Percentiles rank a stretch among this genome's conserved stretches.
Evolutionary conservation across 2,888 invertebrate species (phyloP).

Genomic region (Cosmorhoe ocellata): DNA sequence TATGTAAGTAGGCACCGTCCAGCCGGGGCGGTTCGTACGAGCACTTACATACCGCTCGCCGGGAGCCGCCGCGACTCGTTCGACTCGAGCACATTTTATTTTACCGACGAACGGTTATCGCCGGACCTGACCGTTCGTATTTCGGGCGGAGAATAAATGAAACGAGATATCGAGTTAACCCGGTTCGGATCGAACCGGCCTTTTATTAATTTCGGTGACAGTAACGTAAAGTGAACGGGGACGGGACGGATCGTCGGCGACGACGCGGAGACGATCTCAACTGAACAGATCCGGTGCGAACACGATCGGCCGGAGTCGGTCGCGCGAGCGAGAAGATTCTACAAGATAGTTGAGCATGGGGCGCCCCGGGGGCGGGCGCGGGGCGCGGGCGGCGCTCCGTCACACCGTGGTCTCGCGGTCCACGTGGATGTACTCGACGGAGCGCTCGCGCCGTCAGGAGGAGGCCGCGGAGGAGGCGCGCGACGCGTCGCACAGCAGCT

Average conservation of each 20-base stretch:
- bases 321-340: constrained; percentile 17
- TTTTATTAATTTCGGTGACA: constrained; percentile 59
- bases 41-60: too few species aligned
- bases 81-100: too few species aligned
- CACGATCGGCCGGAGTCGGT: constrained; percentile 6
- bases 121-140: too few species aligned
- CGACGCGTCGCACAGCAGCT: constrained; percentile 85
- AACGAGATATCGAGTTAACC: constrained; percentile 34
- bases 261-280: too few species aligned
- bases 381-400: constrained; percentile 87
- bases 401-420: constrained; percentile 96
- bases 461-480: constrained; percentile 80
- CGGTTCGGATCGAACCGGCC: constrained; percentile 53
- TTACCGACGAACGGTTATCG: too few species aligned
- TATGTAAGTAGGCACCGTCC: too few species aligned
- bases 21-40: too few species aligned
- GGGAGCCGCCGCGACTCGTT: too few species aligned
- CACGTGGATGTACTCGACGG: constrained; percentile 96
- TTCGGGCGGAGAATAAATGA: too few species aligned
- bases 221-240: constrained; percentile 70
- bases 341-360: constrained; percentile 23
- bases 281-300: constrained; percentile 7
- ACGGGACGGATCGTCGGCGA: constrained; percentile 74
- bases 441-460: constrained; percentile 95
- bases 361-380: too few species aligned